Conservation (phyloP, 2,113 vertebrate genomes). For the Colinus virginianus region DNA sequence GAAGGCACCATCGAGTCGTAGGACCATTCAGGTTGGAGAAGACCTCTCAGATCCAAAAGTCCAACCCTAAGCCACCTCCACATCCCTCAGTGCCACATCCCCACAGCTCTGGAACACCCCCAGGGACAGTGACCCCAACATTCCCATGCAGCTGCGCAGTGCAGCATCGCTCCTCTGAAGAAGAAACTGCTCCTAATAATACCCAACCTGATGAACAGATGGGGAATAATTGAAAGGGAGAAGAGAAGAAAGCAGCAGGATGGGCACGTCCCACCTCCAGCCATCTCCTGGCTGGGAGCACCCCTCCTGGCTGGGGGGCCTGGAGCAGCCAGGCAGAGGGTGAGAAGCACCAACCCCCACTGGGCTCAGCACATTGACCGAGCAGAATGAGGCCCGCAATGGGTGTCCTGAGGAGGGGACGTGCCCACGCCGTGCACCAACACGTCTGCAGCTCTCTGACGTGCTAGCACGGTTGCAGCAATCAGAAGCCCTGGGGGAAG, state of each 20-base stretch:
- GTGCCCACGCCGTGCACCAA: background rate
- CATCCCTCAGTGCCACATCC: no score
- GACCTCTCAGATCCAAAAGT: no score
- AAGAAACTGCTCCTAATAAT: no score
- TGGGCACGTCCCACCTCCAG: background rate
- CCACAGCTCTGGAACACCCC: no score
- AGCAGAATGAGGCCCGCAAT: background rate
- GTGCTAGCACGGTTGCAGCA: background rate
- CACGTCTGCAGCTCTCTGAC: background rate
- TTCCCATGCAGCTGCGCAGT: no score
- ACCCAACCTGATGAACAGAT: slow-evolving; percentile 11
- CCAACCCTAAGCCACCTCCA: no score
- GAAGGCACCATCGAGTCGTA: no score
- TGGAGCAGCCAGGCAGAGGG: background rate
- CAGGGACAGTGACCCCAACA: no score
- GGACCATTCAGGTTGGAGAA: no score
- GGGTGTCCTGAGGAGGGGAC: background rate
- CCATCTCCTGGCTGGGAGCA: no score
- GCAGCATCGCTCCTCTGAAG: no score
- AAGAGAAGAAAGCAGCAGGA: background rate
- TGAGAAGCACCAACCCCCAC: background rate
- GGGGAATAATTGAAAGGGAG: slow-evolving; percentile 35
- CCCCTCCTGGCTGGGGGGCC: no score
- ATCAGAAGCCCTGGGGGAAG: background rate
- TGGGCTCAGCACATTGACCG: background rate